Evolutionary conservation across 2,113 vertebrate genomes (phyloP).

Genomic region (Ctenomys sociabilis): DNA sequence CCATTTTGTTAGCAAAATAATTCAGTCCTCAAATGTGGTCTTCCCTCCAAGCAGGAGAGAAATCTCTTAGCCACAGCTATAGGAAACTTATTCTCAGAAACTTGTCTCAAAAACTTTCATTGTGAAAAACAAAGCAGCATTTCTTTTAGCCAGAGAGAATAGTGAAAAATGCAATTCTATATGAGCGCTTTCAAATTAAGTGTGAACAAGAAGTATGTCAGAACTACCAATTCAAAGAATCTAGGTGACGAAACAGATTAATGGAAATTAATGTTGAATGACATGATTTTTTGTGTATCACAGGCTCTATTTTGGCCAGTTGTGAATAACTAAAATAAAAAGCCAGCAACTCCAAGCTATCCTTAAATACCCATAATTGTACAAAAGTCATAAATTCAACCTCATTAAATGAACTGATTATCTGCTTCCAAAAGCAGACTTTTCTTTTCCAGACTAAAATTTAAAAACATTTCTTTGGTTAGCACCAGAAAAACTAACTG

Average conservation of each 20-base stretch:
- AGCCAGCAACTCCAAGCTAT: not conserved
- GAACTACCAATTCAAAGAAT: conserved; percentile 12
- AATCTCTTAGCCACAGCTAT: not conserved
- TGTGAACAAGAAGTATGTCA: conserved; percentile 34
- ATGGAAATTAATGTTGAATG: not conserved
- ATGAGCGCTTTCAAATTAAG: conserved; percentile 2
- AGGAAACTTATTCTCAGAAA: not conserved
- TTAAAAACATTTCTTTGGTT: not conserved
- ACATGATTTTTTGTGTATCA: not conserved
- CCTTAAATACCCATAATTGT: not conserved
- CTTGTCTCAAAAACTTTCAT: not conserved
- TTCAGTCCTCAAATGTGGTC: not conserved
- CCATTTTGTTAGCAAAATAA: not conserved
- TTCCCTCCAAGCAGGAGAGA: not conserved
- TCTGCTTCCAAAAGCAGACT: not conserved
- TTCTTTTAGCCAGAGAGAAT: not conserved
- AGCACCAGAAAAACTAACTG: not conserved
- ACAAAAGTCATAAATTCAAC: not conserved
- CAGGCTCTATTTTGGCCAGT: not conserved
- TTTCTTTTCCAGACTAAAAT: not conserved
- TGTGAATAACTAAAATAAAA: not conserved
- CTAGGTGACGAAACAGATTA: not conserved
- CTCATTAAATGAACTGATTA: not conserved
- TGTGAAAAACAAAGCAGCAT: not conserved
- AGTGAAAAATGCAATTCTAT: not conserved